Percentiles rank a stretch among this genome's conserved stretches.
Evolutionary conservation across 1,140 invertebrate species (phyloP).

Genomic region (Agrypnia vestita): DNA sequence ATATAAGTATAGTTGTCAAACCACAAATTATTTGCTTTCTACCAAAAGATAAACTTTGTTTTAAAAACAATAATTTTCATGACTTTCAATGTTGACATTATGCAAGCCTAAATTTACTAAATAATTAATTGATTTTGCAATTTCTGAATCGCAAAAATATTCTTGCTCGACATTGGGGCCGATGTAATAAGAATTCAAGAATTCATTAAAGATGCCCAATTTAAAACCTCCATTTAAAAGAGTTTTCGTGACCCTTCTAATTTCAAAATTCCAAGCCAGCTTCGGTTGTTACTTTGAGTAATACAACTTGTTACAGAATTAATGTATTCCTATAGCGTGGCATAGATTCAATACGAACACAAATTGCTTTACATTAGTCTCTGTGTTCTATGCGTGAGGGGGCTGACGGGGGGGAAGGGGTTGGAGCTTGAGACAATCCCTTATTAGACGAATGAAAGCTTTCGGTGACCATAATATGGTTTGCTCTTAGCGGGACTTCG

Average conservation of each 20-base stretch:
- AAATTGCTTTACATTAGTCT: slow-evolving; percentile 14
- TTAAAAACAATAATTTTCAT: too few relatives aligned
- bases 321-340: background rate
- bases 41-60: too few relatives aligned
- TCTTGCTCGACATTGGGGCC: too few relatives aligned
- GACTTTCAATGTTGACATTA: too few relatives aligned
- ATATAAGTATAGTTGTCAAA: too few relatives aligned
- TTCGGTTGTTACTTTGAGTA: background rate
- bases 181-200: too few relatives aligned
- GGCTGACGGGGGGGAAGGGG: background rate
- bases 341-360: background rate
- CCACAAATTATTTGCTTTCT: too few relatives aligned
- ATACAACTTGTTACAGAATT: slow-evolving; percentile 7
- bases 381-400: background rate
- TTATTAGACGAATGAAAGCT: slow-evolving; percentile 26
- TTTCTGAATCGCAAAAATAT: too few relatives aligned
- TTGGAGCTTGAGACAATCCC: slow-evolving; percentile 19
- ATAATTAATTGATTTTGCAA: too few relatives aligned
- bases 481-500: background rate
- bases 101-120: too few relatives aligned
- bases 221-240: too few relatives aligned
- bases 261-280: background rate
- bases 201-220: too few relatives aligned
- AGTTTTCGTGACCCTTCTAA: background rate
- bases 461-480: slow-evolving; percentile 11